Evolutionary conservation across 2,797 vertebrate genomes (phyloP).

Genomic region (Macropus fuliginosus): DNA sequence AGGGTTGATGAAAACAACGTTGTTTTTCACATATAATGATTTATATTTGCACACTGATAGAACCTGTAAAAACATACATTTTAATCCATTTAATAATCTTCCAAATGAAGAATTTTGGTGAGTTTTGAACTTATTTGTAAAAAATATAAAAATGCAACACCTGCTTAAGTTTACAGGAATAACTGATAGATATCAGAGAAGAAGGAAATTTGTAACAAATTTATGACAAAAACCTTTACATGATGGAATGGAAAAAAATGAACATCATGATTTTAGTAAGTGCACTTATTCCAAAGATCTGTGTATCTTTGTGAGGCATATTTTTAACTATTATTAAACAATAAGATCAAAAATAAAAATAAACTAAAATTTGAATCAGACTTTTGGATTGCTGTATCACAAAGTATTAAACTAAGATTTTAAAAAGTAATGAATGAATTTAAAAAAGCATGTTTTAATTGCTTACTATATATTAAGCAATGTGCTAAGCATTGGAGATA

Average conservation of each 20-base stretch:
- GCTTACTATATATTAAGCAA: background rate
- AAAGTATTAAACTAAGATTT: background rate
- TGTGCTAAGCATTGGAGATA: background rate
- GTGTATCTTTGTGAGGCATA: background rate
- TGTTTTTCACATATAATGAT: background rate
- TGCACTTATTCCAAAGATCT: background rate
- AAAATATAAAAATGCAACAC: background rate
- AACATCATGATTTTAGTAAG: background rate
- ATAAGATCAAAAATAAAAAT: background rate
- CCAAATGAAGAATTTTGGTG: background rate
- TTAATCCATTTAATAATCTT: background rate
- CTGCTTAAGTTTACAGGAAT: background rate
- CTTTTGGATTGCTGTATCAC: background rate
- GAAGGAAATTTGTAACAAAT: background rate
- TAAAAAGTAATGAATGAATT: background rate
- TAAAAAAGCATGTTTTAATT: background rate
- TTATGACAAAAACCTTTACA: background rate
- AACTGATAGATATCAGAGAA: background rate
- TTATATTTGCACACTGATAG: background rate
- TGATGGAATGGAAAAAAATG: background rate
- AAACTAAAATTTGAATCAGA: background rate
- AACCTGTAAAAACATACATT: background rate
- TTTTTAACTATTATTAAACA: background rate
- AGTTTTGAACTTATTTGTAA: background rate
- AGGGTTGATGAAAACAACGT: background rate